Evolutionary conservation across 2,888 invertebrate genomes (phyloP).

Genomic region (Drosophila macrospina): DNA sequence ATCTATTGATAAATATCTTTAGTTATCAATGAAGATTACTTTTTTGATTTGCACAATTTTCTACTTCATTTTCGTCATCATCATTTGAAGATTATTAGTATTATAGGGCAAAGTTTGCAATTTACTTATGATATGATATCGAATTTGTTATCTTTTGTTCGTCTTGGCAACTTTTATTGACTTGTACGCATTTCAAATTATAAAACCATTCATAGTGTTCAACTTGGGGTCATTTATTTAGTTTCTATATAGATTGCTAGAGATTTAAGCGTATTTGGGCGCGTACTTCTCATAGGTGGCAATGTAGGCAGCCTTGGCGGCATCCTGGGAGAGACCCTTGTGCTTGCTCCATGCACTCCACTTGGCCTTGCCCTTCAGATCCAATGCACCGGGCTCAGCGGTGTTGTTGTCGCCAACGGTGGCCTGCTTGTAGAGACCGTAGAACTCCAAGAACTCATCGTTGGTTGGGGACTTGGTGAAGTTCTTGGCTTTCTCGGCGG

Average conservation of each 20-base stretch:
- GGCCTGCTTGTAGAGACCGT: slow-evolving; percentile 94
- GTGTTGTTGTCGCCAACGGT: slow-evolving; percentile 92
- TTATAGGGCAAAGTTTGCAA: too few relatives aligned
- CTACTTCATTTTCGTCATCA: too few relatives aligned
- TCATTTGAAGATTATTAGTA: too few relatives aligned
- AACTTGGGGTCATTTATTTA: slow-evolving; percentile 32
- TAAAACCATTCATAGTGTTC: neutral
- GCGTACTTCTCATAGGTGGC: slow-evolving; percentile 88
- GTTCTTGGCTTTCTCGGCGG: slow-evolving; percentile 91
- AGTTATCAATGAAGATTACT: neutral
- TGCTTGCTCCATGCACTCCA: slow-evolving; percentile 96
- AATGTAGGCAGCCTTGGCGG: slow-evolving; percentile 93
- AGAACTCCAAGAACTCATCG: slow-evolving; percentile 92
- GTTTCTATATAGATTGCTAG: neutral
- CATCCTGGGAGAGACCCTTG: slow-evolving; percentile 92
- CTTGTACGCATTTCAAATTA: neutral
- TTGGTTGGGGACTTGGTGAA: slow-evolving; percentile 92
- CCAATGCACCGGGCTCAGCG: slow-evolving; percentile 93
- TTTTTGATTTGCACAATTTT: too few relatives aligned
- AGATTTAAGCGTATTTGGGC: slow-evolving; percentile 86
- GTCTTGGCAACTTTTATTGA: too few relatives aligned
- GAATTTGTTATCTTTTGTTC: neutral
- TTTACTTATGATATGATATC: too few relatives aligned
- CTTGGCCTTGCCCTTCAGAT: slow-evolving; percentile 96
- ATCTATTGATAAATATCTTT: neutral